Conservation (phyloP, 2,888 invertebrate genomes). For the Leucozona laternaria region DNA sequence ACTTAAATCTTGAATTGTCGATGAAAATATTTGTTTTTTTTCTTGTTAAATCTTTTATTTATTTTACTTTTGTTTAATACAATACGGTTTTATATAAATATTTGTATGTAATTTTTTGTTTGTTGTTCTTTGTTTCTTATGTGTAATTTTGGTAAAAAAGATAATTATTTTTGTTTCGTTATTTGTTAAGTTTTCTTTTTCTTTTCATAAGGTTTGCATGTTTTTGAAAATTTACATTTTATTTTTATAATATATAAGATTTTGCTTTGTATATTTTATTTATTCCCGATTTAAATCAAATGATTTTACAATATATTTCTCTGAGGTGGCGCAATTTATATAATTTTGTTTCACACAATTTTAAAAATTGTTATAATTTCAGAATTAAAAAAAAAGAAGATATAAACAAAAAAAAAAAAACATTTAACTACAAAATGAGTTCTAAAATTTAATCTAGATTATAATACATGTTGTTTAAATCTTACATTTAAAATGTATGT, state of each 20-base stretch:
- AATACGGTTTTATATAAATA: constrained; percentile 75
- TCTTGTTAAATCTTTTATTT: constrained; percentile 23
- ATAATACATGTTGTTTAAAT: constrained; percentile 46
- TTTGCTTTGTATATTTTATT: constrained; percentile 46
- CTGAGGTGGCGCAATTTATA: constrained; percentile 74
- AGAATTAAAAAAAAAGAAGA: constrained; percentile 15
- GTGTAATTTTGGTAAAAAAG: constrained; percentile 75
- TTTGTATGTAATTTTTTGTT: constrained; percentile 60
- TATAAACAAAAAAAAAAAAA: constrained; percentile 53
- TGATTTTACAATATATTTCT: constrained; percentile 63
- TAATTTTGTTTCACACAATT: constrained; percentile 62
- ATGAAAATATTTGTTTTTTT: constrained; percentile 69
- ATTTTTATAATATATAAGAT: constrained; percentile 35
- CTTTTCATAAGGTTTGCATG: constrained; percentile 69
- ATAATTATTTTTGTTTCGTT: constrained; percentile 67
- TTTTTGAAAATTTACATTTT: constrained; percentile 63
- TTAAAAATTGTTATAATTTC: constrained; percentile 53
- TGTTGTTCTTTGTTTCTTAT: constrained; percentile 64
- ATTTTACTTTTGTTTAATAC: constrained; percentile 62
- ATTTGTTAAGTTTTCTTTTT: constrained; percentile 42
- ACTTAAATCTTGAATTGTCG: constrained; percentile 71
- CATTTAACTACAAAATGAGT: constrained; percentile 60
- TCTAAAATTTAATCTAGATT: constrained; percentile 70
- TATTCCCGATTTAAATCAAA: constrained; percentile 59
- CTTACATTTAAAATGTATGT: constrained; percentile 40